Base-by-base conservation (phyloP, 2,888 invertebrate genomes). In the Orchestes rusci region DNA sequence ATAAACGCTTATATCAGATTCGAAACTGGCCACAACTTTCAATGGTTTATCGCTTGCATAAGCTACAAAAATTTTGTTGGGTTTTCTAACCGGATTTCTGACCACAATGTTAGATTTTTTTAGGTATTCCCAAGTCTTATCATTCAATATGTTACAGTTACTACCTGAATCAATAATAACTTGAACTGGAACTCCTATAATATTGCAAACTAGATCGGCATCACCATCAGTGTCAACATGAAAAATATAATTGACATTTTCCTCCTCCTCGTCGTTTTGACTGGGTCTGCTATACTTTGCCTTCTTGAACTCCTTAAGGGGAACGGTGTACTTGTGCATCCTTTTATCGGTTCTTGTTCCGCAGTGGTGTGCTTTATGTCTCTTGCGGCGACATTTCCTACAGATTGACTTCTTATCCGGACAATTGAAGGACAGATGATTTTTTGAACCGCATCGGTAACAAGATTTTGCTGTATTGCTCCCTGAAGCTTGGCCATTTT, bases 121-220 rank as follows among this genome's bases (percentile, higher is more conserved):
- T 16, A 43, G 33, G 12, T 4, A 8, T 19, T 52, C 27, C 52
- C 53, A 56, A 3, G 53, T 46, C 16, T 27, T 28, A 2, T 43
- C 16, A 12, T 39, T 48, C 7, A 54, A 41, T 4, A 55, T 30
- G 16, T 56, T 57, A 7, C 50, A 50, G 19, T 39, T 47, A 8
- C 48, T 45, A 2, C 55, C 55, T 1, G 55, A 55, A 36, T 57
- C 54, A 12, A 56, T 51, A 8, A 55, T 17, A 29, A 53, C 18
- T 3, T 41, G 23, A 16, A 54, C 15, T 5, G 8, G 2, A 5
- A 56, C 43, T 3, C 53, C 53, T 39, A 16, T 18, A 39, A 32
- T 32, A 18, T 7, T 39, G 10, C 30, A 32, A 5, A 16, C 7
- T 39, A 37, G 1, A 1, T n/a, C n/a, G n/a, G n/a, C n/a, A n/a